Conservation (phyloP, 1,140 invertebrate species). For the Triops longicaudatus region DNA sequence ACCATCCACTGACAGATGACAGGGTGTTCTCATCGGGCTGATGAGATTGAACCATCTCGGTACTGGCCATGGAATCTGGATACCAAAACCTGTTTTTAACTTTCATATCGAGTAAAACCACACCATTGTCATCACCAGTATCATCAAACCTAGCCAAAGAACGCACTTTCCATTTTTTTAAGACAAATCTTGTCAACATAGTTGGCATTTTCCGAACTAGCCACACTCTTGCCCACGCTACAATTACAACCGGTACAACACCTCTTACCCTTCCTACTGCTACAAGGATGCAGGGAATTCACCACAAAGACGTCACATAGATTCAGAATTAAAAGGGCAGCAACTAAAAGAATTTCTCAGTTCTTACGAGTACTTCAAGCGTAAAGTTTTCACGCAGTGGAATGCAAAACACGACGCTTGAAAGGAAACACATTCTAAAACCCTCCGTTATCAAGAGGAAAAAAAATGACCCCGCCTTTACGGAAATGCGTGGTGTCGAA, state of each 20-base stretch:
- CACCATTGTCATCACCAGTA: neutral
- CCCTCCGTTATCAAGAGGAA: neutral
- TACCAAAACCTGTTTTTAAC: neutral
- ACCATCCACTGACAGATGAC: slow-evolving; percentile 62
- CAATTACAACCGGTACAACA: neutral
- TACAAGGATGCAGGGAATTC: too few species aligned
- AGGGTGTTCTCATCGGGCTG: neutral
- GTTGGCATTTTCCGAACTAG: neutral
- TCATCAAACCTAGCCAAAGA: neutral
- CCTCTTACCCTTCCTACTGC: neutral
- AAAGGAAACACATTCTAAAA: neutral
- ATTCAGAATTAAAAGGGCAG: too few species aligned
- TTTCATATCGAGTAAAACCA: neutral
- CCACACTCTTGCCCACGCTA: neutral
- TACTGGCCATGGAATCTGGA: neutral
- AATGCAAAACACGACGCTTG: too few species aligned
- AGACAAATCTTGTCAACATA: neutral
- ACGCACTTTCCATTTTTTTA: neutral
- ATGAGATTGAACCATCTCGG: neutral
- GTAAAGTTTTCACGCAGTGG: too few species aligned
- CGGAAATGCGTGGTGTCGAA: neutral
- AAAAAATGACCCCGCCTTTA: slow-evolving; percentile 7
- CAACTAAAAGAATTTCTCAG: too few species aligned
- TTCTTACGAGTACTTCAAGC: too few species aligned
- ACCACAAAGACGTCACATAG: too few species aligned